Evolutionary conservation across 1,140 invertebrate species (phyloP), one percentile per base, ranked within the genome.

Genomic region (Aporrectodea caliginosa): DNA sequence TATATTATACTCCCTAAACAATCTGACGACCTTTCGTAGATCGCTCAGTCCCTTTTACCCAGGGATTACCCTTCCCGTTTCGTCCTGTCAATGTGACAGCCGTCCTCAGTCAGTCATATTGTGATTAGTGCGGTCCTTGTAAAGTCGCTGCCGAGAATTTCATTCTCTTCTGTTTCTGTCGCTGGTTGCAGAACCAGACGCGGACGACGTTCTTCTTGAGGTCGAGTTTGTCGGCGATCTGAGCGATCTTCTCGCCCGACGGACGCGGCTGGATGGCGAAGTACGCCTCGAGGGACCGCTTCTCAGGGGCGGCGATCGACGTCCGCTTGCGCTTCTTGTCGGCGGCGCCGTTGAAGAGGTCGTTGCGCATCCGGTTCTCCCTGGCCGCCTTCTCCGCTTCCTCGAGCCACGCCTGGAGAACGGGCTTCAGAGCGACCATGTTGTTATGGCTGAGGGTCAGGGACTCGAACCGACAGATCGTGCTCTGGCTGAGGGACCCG

Each of bases 151-250:
- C 86, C 16, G 88, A 96, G 90, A 98, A 99, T 90, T 98, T 98
- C 96, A 98, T 98, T 84, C 97, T 91, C 90, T 98, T 99, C 91
- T 99, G 96, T 91, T 99, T 99, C 89, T 98, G 90, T 84, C 98
- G 91, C 89, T 99, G 98, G 90, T 99, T 99, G 87, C 98, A 99
- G 90, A 99, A 99, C 98, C 98, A 99, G 73, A 99, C 98, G 78
- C 98, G 92, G 12, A 99, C 98, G 71, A 99, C 98, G 89, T 99
- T 99, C 91, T 99, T 99, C 91, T 99, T 99, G 76, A 99, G 91
- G 89, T 99, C 98, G 81, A 99, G 90, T 88, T 99, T 99, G 89
- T 99, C 97, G 70, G 98, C 98, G 83, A 99, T 99, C 75, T 97
- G 97, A 29, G 97, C 97, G 78, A 99, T 99, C 89, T 99, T 98